These are phyloP conservation scores for Aphrophora alni DNA, from an alignment of 2,888 invertebrate species.

Conservation along the genomic window DNA sequence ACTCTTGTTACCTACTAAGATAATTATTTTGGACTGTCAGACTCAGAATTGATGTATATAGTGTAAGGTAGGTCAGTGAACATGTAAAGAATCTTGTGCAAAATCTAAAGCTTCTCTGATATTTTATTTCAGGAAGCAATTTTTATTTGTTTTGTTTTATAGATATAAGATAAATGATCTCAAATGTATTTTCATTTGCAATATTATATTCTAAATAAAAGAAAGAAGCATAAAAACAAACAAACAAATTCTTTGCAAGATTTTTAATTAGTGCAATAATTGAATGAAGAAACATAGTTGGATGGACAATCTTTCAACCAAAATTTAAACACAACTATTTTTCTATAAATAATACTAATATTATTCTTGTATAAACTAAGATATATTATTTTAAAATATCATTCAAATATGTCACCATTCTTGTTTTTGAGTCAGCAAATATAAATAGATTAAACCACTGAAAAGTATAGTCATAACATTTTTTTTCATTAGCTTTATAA, in stretches of 20 bases:
- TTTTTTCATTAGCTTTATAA: too few relatives aligned
- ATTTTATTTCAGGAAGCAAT: background rate
- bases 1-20: conserved; percentile 28
- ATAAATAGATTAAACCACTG: too few relatives aligned
- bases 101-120: background rate
- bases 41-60: background rate
- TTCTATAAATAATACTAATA: background rate
- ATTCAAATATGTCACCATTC: too few relatives aligned
- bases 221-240: background rate
- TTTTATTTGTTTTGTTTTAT: conserved; percentile 7
- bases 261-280: background rate
- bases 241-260: background rate
- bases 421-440: too few relatives aligned
- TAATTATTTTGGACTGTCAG: background rate
- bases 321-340: background rate
- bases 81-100: background rate
- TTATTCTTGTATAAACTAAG: too few relatives aligned
- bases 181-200: conserved; percentile 9
- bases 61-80: background rate
- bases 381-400: too few relatives aligned
- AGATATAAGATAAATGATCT: background rate
- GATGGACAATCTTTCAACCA: background rate
- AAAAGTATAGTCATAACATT: too few relatives aligned
- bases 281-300: background rate
- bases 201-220: background rate